phyloP scores from a whole-genome alignment of 2,113 vertebrate genomes.

The Chaetura pelagica region DNA sequence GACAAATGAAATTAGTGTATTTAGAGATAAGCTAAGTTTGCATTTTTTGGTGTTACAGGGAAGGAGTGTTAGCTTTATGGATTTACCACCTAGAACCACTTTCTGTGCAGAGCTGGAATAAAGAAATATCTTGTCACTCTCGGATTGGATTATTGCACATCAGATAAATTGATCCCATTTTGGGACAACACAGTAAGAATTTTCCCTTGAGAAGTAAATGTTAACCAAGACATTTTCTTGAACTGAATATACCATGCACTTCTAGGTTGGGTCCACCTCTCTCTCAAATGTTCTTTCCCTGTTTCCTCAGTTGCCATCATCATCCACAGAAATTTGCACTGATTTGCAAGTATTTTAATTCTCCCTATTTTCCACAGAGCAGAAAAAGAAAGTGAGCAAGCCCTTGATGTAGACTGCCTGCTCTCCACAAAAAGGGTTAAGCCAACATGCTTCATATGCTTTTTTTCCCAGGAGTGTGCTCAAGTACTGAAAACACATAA shows the following conservation, averaged over 20 bases:
- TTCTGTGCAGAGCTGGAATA: too few relatives aligned
- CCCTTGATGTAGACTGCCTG: neutral
- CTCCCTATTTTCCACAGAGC: neutral
- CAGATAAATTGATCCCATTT: too few relatives aligned
- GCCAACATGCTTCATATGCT: neutral
- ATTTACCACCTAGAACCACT: too few relatives aligned
- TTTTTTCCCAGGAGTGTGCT: slow-evolving; percentile 30
- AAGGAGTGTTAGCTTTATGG: too few relatives aligned
- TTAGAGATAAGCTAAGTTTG: too few relatives aligned
- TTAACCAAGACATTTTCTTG: neutral
- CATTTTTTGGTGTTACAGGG: too few relatives aligned
- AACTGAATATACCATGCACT: neutral
- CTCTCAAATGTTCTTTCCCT: neutral
- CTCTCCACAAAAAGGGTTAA: slow-evolving; percentile 20
- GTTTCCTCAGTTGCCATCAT: neutral
- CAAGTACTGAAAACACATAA: slow-evolving; percentile 36
- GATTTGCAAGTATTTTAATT: neutral
- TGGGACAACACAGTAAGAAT: neutral
- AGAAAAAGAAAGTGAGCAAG: neutral
- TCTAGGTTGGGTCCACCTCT: neutral
- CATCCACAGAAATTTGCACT: neutral
- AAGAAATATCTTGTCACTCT: too few relatives aligned
- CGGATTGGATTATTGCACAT: too few relatives aligned
- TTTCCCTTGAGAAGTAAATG: neutral
- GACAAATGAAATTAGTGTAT: too few relatives aligned